Evolutionary conservation across 2,113 vertebrate species (phyloP).

Genomic region (Lynx canadensis): DNA sequence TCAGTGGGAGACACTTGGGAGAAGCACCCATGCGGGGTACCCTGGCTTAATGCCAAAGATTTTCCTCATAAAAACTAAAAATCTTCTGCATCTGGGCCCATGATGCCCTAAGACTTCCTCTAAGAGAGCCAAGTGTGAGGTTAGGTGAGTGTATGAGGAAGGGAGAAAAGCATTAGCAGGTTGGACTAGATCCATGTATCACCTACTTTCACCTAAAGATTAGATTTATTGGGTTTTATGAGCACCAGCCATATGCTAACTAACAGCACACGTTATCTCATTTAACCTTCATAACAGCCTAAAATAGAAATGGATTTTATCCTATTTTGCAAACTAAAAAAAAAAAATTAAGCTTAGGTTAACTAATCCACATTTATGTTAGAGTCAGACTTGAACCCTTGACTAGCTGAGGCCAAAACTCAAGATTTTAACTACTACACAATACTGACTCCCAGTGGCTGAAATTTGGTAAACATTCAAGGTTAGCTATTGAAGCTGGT

Average conservation of each 20-base stretch:
- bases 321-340: not conserved
- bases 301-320: not conserved
- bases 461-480: constrained; percentile 41
- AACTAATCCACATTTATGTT: not conserved
- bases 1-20: not conserved
- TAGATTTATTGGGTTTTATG: not conserved
- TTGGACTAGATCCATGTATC: not conserved
- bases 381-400: constrained; percentile 40
- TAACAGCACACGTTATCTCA: constrained; percentile 23
- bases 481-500: not conserved
- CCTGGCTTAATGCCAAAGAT: not conserved
- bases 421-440: constrained; percentile 57
- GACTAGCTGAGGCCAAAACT: not conserved
- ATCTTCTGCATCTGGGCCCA: not conserved
- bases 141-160: not conserved
- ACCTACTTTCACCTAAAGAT: not conserved
- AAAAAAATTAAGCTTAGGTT: not conserved
- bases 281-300: constrained; percentile 40
- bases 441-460: constrained; percentile 73
- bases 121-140: not conserved
- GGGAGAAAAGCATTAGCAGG: not conserved
- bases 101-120: not conserved
- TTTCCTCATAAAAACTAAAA: constrained; percentile 22
- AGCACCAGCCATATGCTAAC: not conserved
- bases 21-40: not conserved